Conservation (phyloP, 1,140 invertebrate genomes). For the Teleogryllus occipitalis region DNA sequence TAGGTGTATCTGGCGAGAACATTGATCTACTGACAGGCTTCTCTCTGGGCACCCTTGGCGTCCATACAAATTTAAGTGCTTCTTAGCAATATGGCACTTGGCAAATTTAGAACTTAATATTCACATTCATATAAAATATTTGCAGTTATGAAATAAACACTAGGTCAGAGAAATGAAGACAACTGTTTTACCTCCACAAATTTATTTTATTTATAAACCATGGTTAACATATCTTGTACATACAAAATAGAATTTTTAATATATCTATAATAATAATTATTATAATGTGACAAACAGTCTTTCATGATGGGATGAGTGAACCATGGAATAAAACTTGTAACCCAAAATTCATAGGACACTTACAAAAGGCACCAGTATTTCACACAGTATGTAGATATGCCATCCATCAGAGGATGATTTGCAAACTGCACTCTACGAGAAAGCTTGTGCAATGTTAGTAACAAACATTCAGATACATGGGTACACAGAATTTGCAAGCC, state of each 20-base stretch:
- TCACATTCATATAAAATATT: no score
- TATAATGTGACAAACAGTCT: background rate
- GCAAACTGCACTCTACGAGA: background rate
- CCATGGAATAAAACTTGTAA: background rate
- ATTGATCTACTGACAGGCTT: no score
- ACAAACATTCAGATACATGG: background rate
- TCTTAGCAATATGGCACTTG: no score
- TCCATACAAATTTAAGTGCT: no score
- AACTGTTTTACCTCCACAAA: background rate
- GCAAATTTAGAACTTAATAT: no score
- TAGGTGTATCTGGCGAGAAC: no score
- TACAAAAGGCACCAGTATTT: background rate
- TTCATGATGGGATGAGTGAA: background rate
- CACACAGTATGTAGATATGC: background rate
- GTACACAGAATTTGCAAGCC: no score
- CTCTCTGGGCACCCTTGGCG: no score
- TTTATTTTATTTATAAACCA: background rate
- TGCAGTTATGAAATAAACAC: no score
- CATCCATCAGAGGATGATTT: background rate
- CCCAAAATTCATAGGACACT: background rate
- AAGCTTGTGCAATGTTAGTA: background rate
- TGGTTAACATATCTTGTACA: background rate
- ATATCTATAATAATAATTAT: background rate
- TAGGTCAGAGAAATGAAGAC: no score
- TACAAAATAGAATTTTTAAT: background rate